phyloP scores from a whole-genome alignment of 53 echinoderm and acorn worm genomes.

The Holothuria leucospilota region DNA sequence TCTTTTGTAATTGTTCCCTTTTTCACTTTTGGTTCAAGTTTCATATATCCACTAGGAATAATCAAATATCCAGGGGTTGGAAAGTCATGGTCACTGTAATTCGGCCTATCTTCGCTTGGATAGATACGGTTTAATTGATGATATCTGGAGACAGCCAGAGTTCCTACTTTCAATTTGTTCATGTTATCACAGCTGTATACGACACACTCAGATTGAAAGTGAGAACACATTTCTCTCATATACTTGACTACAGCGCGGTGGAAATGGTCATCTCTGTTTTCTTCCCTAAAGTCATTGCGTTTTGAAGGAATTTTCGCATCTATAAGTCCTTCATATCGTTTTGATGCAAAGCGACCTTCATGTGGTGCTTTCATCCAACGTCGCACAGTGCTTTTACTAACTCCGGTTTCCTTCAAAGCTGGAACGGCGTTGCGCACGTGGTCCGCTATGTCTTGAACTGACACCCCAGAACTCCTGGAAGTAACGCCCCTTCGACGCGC shows the following conservation, averaged over 20 bases:
- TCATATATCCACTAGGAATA: too few species aligned
- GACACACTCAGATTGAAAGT: too few species aligned
- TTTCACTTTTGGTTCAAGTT: too few species aligned
- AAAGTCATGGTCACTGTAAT: neutral
- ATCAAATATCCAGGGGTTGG: too few species aligned
- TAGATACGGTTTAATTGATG: neutral
- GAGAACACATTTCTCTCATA: neutral
- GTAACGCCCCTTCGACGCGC: neutral
- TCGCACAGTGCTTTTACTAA: neutral
- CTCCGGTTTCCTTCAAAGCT: too few species aligned
- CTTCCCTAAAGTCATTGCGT: neutral
- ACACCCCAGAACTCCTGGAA: slow-evolving; percentile 3
- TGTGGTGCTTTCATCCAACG: neutral
- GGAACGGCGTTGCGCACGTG: neutral
- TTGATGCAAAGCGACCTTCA: neutral
- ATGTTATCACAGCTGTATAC: too few species aligned
- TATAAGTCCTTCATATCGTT: neutral
- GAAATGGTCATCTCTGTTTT: neutral
- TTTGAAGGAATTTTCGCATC: neutral
- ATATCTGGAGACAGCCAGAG: neutral
- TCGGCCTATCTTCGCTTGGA: neutral
- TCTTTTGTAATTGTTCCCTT: too few species aligned
- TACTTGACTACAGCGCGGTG: neutral
- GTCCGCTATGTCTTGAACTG: neutral
- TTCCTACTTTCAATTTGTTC: too few species aligned